Conservation (phyloP, 2,888 invertebrate species). For the Sinotaia quadrata region DNA sequence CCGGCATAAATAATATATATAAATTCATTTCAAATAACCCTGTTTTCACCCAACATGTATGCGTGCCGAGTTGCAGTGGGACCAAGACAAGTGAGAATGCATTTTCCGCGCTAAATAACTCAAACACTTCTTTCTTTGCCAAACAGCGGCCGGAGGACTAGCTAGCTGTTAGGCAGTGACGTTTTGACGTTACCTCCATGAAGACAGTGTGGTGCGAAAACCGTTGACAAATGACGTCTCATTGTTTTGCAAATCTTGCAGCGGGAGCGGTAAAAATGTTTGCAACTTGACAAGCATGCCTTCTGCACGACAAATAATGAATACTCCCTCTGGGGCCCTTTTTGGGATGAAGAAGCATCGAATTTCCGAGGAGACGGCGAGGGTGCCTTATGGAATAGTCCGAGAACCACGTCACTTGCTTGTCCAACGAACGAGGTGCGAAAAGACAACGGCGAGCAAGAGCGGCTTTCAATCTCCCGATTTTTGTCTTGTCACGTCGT, state of each 20-base stretch:
- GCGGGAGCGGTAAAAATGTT: conserved; percentile 6
- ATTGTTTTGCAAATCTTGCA: conserved; percentile 23
- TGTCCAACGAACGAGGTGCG: conserved; percentile 9
- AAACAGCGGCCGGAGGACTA: too few relatives aligned
- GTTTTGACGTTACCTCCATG: too few relatives aligned
- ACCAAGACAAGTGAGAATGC: too few relatives aligned
- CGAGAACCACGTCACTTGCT: background rate
- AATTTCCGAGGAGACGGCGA: conserved; percentile 12
- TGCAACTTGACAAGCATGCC: conserved; percentile 16
- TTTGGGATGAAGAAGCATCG: conserved; percentile 9
- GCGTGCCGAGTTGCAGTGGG: too few relatives aligned
- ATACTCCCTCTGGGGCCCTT: conserved; percentile 28
- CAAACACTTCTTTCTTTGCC: too few relatives aligned
- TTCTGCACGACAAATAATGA: conserved; percentile 18
- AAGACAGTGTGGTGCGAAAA: background rate
- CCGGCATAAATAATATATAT: too few relatives aligned
- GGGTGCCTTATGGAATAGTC: conserved; percentile 4
- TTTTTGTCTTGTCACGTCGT: background rate
- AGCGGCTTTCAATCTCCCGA: background rate
- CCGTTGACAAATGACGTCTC: conserved; percentile 24
- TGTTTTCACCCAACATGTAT: too few relatives aligned
- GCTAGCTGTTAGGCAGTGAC: too few relatives aligned
- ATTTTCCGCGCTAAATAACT: too few relatives aligned
- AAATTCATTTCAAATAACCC: too few relatives aligned
- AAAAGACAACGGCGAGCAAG: background rate